A percentile compares a stretch with the other conserved stretches of the same genome.
Evolutionary conservation across 2,888 invertebrate species (phyloP).

Genomic region (Lomographa bimaculata): DNA sequence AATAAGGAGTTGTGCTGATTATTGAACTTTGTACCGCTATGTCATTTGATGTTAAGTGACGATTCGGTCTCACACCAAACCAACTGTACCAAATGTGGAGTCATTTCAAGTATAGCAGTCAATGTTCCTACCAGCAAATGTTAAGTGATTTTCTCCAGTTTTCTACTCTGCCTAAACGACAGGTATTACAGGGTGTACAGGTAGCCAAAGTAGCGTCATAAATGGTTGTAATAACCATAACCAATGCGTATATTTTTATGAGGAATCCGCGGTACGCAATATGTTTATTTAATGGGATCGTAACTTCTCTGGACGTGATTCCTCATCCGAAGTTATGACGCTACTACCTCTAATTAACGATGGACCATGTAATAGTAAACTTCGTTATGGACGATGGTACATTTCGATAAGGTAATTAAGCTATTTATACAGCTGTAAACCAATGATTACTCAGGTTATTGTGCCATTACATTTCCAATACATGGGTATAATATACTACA

Average conservation of each 20-base stretch:
- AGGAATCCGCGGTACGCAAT: conserved; percentile 63
- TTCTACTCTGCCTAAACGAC: no score
- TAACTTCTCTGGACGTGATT: conserved; percentile 54
- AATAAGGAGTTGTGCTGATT: no score
- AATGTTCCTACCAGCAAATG: no score
- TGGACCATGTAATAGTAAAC: conserved; percentile 1
- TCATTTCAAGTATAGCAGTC: no score
- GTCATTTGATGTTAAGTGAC: no score
- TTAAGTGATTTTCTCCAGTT: no score
- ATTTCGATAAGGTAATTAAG: conserved; percentile 3
- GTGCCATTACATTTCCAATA: no score
- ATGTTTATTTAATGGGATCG: conserved; percentile 66
- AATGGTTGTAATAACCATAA: conserved; percentile 58
- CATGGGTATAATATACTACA: no score
- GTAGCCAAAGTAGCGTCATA: conserved; percentile 31
- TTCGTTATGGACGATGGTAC: conserved; percentile 5
- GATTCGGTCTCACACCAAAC: no score
- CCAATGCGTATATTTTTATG: conserved; percentile 70
- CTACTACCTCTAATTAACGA: conserved; percentile 20
- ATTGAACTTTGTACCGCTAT: no score
- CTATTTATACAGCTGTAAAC: conserved; percentile 1
- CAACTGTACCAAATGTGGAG: no score
- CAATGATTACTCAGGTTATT: neutral
- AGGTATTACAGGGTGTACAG: no score
- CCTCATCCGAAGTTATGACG: conserved; percentile 26